These are phyloP conservation scores for Ellobius talpinus DNA, from an alignment of 2,113 vertebrate species.

Conservation along the genomic window DNA sequence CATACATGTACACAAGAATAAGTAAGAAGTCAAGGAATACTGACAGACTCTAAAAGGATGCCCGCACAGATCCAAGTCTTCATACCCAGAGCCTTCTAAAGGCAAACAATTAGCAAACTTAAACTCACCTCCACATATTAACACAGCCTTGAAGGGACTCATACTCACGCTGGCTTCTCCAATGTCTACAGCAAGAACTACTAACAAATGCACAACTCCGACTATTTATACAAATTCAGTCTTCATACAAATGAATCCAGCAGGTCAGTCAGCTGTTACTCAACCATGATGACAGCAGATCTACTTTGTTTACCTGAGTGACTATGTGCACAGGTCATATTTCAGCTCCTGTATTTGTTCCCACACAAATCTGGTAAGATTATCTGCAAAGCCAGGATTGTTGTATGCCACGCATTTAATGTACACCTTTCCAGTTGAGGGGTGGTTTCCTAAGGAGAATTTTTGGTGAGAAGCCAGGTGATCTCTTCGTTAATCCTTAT, in stretches of 20 bases:
- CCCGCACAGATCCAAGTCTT: background rate
- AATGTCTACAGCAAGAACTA: background rate
- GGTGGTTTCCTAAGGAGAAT: slow-evolving; percentile 32
- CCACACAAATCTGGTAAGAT: slow-evolving; percentile 72
- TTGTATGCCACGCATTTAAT: slow-evolving; percentile 21
- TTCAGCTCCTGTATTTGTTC: slow-evolving; percentile 78
- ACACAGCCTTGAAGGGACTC: slow-evolving; percentile 34
- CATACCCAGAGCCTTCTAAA: background rate
- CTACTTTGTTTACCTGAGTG: slow-evolving; percentile 30
- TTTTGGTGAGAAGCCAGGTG: slow-evolving; percentile 4
- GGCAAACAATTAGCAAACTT: background rate
- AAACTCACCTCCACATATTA: slow-evolving; percentile 43
- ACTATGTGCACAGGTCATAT: slow-evolving; percentile 75
- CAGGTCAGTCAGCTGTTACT: slow-evolving; percentile 72
- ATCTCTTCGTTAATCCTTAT: slow-evolving; percentile 24
- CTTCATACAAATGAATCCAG: slow-evolving; percentile 75
- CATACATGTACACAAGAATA: background rate
- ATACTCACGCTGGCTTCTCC: background rate
- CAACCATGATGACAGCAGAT: slow-evolving; percentile 56
- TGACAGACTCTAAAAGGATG: background rate
- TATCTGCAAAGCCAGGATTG: slow-evolving; percentile 72
- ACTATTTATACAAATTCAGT: slow-evolving; percentile 71
- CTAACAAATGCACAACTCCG: background rate
- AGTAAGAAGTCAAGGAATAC: background rate
- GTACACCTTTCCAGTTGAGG: background rate